phyloP scores from a whole-genome alignment of 1,140 invertebrate genomes.

The Gryllus bimaculatus region DNA sequence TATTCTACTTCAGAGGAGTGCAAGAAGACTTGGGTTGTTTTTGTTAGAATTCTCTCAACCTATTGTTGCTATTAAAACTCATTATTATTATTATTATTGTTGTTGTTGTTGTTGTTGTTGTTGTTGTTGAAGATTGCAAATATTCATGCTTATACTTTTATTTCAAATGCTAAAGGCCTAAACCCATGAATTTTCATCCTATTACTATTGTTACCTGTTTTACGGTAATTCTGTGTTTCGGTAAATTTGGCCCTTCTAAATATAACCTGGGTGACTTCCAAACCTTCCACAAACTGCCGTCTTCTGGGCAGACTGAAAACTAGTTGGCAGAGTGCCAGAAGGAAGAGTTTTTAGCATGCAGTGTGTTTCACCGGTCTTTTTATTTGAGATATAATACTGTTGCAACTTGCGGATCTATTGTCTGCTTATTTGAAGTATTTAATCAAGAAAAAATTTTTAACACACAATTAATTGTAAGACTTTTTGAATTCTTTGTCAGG shows the following conservation, averaged over 20 bases:
- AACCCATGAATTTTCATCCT: neutral
- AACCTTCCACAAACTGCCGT: slow-evolving; percentile 19
- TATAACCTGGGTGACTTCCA: slow-evolving; percentile 20
- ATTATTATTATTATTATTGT: too few species aligned
- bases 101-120: too few species aligned
- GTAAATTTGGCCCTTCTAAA: slow-evolving; percentile 19
- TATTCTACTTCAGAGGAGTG: too few species aligned
- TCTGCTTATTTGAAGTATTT: neutral
- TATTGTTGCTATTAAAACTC: too few species aligned
- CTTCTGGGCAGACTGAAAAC: slow-evolving; percentile 15
- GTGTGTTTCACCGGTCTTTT: neutral
- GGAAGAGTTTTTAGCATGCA: slow-evolving; percentile 9
- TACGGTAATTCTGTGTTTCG: slow-evolving; percentile 12
- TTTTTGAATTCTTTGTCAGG: too few species aligned
- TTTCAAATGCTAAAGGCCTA: too few species aligned
- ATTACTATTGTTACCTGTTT: neutral
- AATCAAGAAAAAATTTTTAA: too few species aligned
- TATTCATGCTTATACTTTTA: too few species aligned
- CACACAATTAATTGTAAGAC: too few species aligned
- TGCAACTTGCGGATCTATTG: neutral
- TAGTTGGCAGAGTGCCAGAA: slow-evolving; percentile 15
- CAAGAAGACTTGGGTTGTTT: too few species aligned
- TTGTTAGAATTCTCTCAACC: too few species aligned
- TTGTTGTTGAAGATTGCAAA: too few species aligned
- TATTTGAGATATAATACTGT: neutral